Conservation (phyloP, 2,888 invertebrate species). For the Pegoplata infirma region DNA sequence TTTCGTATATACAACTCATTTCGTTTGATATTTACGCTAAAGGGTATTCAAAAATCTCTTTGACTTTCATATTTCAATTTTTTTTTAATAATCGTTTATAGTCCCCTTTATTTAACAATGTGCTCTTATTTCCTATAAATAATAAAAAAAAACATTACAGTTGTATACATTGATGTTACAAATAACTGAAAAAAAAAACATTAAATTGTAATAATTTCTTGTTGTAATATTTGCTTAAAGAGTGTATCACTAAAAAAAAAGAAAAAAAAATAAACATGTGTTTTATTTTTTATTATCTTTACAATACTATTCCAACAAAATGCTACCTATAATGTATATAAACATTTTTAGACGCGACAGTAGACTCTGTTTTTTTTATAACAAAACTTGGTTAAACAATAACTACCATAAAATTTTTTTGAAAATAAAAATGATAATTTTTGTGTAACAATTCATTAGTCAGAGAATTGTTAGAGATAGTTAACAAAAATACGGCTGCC, state of each 20-base stretch:
- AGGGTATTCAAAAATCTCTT: neutral
- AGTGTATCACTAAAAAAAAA: neutral
- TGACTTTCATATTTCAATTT: too few relatives aligned
- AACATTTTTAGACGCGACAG: conserved; percentile 49
- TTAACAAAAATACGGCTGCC: conserved; percentile 57
- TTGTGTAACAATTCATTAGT: conserved; percentile 44
- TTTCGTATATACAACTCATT: too few relatives aligned
- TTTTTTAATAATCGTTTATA: neutral
- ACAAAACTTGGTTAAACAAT: conserved; percentile 55
- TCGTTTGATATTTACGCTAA: too few relatives aligned
- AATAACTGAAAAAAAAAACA: neutral
- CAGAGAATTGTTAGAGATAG: neutral
- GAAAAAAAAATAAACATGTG: neutral
- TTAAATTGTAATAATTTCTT: conserved; percentile 45
- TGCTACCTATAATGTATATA: conserved; percentile 38
- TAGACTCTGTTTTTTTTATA: conserved; percentile 14
- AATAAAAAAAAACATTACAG: neutral
- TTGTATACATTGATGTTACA: neutral
- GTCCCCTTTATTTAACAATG: neutral
- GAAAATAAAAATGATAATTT: conserved; percentile 45
- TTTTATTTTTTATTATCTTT: conserved; percentile 41
- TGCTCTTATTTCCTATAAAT: neutral
- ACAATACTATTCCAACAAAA: conserved; percentile 42
- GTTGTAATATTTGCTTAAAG: conserved; percentile 41
- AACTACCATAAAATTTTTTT: conserved; percentile 56